Conservation (phyloP, 2,888 invertebrate genomes). For the Alloplasta piceator region DNA sequence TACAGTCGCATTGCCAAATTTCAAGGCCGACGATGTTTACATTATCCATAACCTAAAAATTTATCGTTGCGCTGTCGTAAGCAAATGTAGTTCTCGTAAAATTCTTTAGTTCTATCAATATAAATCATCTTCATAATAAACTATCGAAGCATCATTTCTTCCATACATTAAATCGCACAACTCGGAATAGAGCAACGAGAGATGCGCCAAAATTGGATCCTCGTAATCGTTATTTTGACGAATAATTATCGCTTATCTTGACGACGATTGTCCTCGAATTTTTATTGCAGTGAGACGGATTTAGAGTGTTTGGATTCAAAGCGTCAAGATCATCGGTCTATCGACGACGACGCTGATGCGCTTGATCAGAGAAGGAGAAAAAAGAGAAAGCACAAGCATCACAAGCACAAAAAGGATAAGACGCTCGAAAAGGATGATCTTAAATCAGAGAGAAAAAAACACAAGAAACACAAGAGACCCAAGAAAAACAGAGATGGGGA, state of each 20-base stretch:
- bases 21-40: conserved; percentile 55
- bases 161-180: neutral
- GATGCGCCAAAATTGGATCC: neutral
- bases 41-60: conserved; percentile 57
- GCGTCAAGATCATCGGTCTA: conserved; percentile 72
- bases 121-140: neutral
- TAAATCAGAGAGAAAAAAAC: conserved; percentile 76
- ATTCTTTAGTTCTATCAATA: conserved; percentile 10
- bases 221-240: neutral
- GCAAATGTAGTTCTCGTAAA: conserved; percentile 6
- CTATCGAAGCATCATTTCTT: neutral
- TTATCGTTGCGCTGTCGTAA: conserved; percentile 30
- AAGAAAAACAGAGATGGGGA: conserved; percentile 77
- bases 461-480: conserved; percentile 80
- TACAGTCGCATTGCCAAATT: neutral
- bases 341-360: conserved; percentile 76
- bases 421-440: conserved; percentile 72
- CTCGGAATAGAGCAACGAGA: neutral
- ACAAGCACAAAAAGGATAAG: conserved; percentile 82
- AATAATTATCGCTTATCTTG: neutral
- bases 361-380: conserved; percentile 80
- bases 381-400: conserved; percentile 82
- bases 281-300: conserved; percentile 76
- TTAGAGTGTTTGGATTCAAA: conserved; percentile 77
- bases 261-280: neutral